These are phyloP conservation scores for Micromys minutus DNA, from an alignment of 2,113 vertebrate species.

Conservation along the genomic window DNA sequence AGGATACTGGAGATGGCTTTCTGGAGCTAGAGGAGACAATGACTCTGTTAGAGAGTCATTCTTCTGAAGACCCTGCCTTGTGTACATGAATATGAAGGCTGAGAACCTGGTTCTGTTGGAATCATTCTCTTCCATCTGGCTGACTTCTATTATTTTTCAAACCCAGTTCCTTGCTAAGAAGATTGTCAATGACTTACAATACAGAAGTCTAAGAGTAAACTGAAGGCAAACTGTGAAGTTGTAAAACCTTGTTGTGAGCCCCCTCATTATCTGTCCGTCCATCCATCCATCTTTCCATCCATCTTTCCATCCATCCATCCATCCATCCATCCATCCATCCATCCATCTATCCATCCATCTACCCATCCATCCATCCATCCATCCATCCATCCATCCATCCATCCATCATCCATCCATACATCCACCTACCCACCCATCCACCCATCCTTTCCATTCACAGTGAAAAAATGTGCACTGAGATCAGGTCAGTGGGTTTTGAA, in stretches of 20 bases:
- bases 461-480: neutral
- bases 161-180: neutral
- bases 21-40: neutral
- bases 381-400: neutral
- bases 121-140: neutral
- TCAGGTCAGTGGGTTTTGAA: neutral
- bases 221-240: neutral
- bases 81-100: neutral
- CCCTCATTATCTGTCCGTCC: no score
- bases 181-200: neutral
- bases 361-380: neutral
- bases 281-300: no score
- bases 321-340: neutral
- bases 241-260: neutral
- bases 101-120: neutral
- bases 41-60: neutral
- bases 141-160: constrained; percentile 36
- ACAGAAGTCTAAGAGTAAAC: constrained; percentile 25
- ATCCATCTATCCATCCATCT: no score
- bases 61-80: neutral
- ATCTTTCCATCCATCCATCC: neutral
- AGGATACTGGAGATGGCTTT: neutral
- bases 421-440: neutral
- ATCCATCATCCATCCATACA: neutral
- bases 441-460: neutral